Evolutionary conservation across 2,888 invertebrate species (phyloP).

Genomic region (Cerceris rybyensis): DNA sequence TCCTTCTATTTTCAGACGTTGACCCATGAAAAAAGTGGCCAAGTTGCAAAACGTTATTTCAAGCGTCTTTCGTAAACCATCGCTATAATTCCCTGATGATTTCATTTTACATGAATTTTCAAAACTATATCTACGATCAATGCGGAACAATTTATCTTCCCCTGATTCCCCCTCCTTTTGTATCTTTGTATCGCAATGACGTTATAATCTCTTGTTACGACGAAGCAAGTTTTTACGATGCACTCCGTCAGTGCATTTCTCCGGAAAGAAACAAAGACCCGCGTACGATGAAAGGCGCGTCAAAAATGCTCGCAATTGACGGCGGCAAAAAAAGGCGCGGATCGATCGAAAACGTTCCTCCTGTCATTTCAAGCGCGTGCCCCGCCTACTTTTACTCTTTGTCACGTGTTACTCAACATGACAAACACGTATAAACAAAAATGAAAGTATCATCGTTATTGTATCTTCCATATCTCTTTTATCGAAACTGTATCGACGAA

Average conservation of each 20-base stretch:
- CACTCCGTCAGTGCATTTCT: not conserved
- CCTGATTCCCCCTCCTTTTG: not conserved
- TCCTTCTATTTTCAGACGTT: conserved; percentile 83
- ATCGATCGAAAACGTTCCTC: conserved; percentile 47
- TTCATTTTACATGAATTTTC: not conserved
- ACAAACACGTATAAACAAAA: conserved; percentile 22
- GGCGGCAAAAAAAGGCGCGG: conserved; percentile 17
- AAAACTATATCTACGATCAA: not conserved
- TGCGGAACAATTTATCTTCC: not conserved
- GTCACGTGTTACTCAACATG: conserved; percentile 33
- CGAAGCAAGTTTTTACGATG: not conserved
- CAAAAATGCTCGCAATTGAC: conserved; percentile 3
- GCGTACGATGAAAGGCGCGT: not conserved
- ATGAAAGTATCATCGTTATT: not conserved
- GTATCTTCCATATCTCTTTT: not conserved
- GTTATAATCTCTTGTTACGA: not conserved
- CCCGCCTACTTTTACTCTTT: conserved; percentile 51
- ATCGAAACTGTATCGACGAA: not conserved
- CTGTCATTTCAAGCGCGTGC: conserved; percentile 49
- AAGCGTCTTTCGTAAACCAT: conserved; percentile 80
- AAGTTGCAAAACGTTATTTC: conserved; percentile 84
- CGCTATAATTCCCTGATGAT: not conserved
- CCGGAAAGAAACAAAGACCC: not conserved
- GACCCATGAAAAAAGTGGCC: conserved; percentile 83
- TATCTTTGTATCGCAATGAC: not conserved